Percentiles rank a stretch among this genome's conserved stretches.
These are phyloP conservation scores for Hiodon alosoides DNA, from an alignment of 2,113 vertebrate genomes.

Conservation along the genomic window DNA sequence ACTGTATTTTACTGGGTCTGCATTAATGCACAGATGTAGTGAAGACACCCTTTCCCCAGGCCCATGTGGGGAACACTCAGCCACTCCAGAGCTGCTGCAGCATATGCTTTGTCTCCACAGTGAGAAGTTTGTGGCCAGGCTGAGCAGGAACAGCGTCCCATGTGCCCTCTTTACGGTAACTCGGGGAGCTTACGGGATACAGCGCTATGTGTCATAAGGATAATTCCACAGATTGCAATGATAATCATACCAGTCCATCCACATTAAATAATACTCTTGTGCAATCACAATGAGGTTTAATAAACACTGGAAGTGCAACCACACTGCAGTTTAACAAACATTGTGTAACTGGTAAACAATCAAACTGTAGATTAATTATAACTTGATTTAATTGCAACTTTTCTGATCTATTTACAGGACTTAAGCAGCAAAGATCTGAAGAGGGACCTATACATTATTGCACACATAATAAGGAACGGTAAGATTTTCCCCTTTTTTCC, in stretches of 20 bases:
- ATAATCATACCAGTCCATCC: no score
- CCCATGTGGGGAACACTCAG: background rate
- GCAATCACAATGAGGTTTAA: no score
- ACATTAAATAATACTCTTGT: no score
- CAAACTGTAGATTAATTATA: background rate
- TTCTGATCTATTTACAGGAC: conserved; percentile 65
- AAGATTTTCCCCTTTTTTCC: conserved; percentile 33
- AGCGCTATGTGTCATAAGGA: no score
- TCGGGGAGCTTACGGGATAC: background rate
- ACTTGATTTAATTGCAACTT: background rate
- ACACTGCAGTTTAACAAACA: no score
- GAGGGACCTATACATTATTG: conserved; percentile 90
- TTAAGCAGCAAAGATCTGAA: conserved; percentile 95
- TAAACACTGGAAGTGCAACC: no score
- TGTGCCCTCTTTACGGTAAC: conserved; percentile 89
- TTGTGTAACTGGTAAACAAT: background rate
- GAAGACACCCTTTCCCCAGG: background rate
- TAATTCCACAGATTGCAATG: no score
- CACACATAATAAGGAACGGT: conserved; percentile 93
- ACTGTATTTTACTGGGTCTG: conserved; percentile 1
- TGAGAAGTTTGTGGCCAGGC: conserved; percentile 92
- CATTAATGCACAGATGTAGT: background rate
- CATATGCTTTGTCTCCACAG: conserved; percentile 53
- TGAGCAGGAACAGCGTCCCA: conserved; percentile 95
- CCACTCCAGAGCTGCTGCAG: background rate